Evolutionary conservation across 2,888 invertebrate genomes (phyloP).

Genomic region (Parnassius glacialis): DNA sequence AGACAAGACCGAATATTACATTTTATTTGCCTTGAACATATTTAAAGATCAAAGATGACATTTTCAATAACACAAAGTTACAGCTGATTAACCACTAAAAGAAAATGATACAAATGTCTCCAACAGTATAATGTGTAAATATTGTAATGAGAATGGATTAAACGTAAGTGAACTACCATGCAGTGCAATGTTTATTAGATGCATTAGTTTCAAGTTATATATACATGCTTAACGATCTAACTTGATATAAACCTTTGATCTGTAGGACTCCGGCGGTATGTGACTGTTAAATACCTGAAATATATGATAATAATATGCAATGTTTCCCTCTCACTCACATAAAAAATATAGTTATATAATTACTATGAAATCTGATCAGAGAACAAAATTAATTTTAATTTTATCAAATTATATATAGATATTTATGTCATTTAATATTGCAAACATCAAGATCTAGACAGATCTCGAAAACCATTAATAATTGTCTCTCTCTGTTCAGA

Average conservation of each 20-base stretch:
- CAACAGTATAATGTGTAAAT: slow-evolving; percentile 1
- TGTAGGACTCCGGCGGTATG: slow-evolving; percentile 95
- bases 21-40: no score
- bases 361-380: neutral
- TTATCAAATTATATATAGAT: no score
- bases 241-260: slow-evolving; percentile 92
- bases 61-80: no score
- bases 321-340: slow-evolving; percentile 53
- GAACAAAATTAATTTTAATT: slow-evolving; percentile 15
- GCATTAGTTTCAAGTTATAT: slow-evolving; percentile 48
- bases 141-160: neutral
- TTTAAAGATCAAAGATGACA: no score
- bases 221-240: slow-evolving; percentile 75
- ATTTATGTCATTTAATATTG: no score
- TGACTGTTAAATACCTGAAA: slow-evolving; percentile 97
- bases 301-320: slow-evolving; percentile 78
- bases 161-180: slow-evolving; percentile 51
- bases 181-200: slow-evolving; percentile 49
- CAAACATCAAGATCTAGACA: no score
- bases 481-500: slow-evolving; percentile 8
- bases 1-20: no score
- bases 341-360: slow-evolving; percentile 4
- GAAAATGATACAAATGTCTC: neutral
- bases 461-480: neutral
- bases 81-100: slow-evolving; percentile 5